Conservation (phyloP, 2,113 vertebrate species). For the Solenodon paradoxus region DNA sequence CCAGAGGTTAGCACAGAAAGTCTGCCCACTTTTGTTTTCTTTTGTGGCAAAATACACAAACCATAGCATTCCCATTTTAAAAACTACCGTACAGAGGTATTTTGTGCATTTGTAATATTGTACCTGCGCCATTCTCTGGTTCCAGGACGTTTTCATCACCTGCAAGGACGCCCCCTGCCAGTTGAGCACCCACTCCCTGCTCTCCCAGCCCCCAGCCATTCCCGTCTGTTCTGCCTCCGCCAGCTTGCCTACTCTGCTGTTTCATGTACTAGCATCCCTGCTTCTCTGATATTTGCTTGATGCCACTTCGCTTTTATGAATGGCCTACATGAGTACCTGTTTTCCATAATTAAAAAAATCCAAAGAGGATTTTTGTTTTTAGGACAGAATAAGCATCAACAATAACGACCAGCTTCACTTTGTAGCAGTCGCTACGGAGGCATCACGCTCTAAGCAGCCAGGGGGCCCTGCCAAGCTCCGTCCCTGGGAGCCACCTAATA, state of each 20-base stretch:
- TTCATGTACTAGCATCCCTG: too few relatives aligned
- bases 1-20: neutral
- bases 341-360: neutral
- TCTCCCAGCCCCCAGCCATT: too few relatives aligned
- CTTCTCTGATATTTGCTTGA: neutral
- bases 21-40: neutral
- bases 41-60: neutral
- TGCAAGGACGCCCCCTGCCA: neutral
- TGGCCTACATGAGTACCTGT: neutral
- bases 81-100: neutral
- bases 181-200: neutral
- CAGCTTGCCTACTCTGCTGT: neutral
- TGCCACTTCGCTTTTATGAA: neutral
- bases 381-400: neutral
- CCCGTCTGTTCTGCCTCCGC: neutral
- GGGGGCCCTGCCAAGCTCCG: neutral
- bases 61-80: neutral
- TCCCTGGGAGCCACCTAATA: too few relatives aligned
- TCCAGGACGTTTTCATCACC: neutral
- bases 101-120: fast-evolving
- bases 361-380: neutral
- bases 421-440: neutral
- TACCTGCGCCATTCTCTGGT: neutral
- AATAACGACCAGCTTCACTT: neutral
- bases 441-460: neutral